Conservation (phyloP, 2,797 vertebrate species). For the Neostethus bicornis region DNA sequence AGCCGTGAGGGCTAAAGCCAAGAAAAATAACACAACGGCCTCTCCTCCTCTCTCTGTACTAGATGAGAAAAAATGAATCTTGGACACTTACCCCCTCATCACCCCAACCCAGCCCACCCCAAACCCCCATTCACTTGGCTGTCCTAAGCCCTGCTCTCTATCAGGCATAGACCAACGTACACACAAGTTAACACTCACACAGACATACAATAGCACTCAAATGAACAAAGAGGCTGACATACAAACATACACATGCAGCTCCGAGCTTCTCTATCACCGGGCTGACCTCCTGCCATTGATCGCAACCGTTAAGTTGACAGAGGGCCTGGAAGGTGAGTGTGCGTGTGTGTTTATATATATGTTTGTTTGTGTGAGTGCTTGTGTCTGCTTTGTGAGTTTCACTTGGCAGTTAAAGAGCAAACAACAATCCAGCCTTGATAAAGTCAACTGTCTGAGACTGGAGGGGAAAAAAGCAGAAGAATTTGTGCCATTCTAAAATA, state of each 20-base stretch:
- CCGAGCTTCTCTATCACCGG: conserved; percentile 56
- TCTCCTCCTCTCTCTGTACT: conserved; percentile 67
- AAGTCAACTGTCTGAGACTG: conserved; percentile 58
- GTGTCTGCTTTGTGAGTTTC: conserved; percentile 55
- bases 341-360: conserved; percentile 21
- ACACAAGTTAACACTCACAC: conserved; percentile 42
- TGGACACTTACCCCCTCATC: conserved; percentile 90
- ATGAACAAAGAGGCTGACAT: conserved; percentile 47
- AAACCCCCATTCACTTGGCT: conserved; percentile 43
- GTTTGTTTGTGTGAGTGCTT: conserved; percentile 1
- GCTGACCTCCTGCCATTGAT: conserved; percentile 90
- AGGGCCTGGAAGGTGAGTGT: conserved; percentile 78
- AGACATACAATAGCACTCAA: conserved; percentile 48
- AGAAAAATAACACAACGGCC: conserved; percentile 92
- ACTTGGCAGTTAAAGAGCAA: conserved; percentile 84
- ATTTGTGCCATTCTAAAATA: no score
- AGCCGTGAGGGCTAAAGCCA: conserved; percentile 95
- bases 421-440: conserved; percentile 85
- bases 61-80: conserved; percentile 99
- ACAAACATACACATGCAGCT: conserved; percentile 44
- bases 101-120: conserved; percentile 31
- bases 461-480: conserved; percentile 41
- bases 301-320: conserved; percentile 94
- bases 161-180: conserved; percentile 79
- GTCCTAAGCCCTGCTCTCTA: conserved; percentile 95